Percentiles rank a stretch among this genome's conserved stretches.
Evolutionary conservation across 2,113 vertebrate genomes (phyloP).

Genomic region (Pseudorectes ferrugineus): DNA sequence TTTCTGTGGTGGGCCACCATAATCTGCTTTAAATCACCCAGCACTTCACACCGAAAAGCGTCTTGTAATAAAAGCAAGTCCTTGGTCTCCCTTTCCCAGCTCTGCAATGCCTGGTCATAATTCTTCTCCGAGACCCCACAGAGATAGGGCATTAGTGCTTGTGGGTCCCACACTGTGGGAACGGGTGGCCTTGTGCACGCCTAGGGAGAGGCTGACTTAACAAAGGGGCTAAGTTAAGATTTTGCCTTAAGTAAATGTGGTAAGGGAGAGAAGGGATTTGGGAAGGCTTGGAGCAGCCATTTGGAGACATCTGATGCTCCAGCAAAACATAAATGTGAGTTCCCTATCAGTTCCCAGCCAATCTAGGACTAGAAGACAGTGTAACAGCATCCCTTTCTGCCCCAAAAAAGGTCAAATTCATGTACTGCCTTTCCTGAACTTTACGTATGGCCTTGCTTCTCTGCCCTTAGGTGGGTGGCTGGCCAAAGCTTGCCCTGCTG

Average conservation of each 20-base stretch:
- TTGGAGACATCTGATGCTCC: not conserved
- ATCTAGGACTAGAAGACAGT: not conserved
- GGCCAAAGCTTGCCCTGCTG: not conserved
- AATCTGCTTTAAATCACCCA: not conserved
- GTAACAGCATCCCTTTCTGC: not conserved
- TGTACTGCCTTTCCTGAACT: not conserved
- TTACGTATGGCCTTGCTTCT: not conserved
- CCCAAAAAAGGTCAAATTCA: not conserved
- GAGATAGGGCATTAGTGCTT: not conserved
- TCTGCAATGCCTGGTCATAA: not conserved
- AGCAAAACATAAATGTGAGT: not conserved
- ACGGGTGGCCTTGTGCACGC: not conserved
- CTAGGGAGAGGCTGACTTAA: not conserved
- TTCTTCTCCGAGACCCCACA: not conserved
- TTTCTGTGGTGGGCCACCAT: not conserved
- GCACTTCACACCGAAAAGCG: not conserved
- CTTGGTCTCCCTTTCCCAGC: not conserved
- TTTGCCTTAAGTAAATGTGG: not conserved
- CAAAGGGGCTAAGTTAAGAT: not conserved
- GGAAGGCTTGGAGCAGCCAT: not conserved
- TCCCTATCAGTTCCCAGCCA: not conserved
- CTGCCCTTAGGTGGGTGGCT: not conserved
- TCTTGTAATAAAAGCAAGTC: not conserved
- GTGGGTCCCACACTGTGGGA: not conserved
- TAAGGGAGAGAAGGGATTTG: not conserved